Evolutionary conservation across 2,888 invertebrate species (phyloP).

Genomic region (Lasioglossum pauxillum): DNA sequence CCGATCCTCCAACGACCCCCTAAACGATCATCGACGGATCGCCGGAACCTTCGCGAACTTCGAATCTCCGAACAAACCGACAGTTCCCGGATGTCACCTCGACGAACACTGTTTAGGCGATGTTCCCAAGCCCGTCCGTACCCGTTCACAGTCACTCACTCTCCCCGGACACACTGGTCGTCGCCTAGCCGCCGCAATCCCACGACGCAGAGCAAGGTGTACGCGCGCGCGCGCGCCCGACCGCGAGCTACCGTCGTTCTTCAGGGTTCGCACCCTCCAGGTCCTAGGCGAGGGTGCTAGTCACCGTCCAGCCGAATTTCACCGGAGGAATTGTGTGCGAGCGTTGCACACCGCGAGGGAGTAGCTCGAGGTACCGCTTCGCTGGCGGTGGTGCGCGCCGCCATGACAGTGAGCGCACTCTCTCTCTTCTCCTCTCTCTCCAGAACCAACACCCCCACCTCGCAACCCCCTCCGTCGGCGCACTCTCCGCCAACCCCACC

Average conservation of each 20-base stretch:
- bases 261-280: neutral
- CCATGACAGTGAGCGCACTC: slow-evolving; percentile 78
- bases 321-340: slow-evolving; percentile 77
- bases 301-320: slow-evolving; percentile 12
- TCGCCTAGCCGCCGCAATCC: slow-evolving; percentile 25
- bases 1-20: neutral
- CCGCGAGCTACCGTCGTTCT: neutral
- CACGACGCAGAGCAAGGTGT: slow-evolving; percentile 33
- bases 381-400: slow-evolving; percentile 82
- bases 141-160: slow-evolving; percentile 10
- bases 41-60: neutral
- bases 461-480: slow-evolving; percentile 62
- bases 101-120: neutral
- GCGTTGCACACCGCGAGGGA: slow-evolving; percentile 64
- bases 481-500: slow-evolving; percentile 37
- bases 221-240: slow-evolving; percentile 19
- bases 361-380: slow-evolving; percentile 72
- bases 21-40: neutral
- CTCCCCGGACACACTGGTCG: neutral
- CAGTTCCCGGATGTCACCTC: neutral
- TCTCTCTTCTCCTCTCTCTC: slow-evolving; percentile 33
- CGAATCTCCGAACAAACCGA: neutral
- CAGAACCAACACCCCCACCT: slow-evolving; percentile 64
- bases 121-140: neutral
- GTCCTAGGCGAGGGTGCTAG: neutral